Percentiles rank a stretch among this genome's conserved stretches.
Conservation (phyloP, 2,113 vertebrate species). For the Podilymbus podiceps region DNA sequence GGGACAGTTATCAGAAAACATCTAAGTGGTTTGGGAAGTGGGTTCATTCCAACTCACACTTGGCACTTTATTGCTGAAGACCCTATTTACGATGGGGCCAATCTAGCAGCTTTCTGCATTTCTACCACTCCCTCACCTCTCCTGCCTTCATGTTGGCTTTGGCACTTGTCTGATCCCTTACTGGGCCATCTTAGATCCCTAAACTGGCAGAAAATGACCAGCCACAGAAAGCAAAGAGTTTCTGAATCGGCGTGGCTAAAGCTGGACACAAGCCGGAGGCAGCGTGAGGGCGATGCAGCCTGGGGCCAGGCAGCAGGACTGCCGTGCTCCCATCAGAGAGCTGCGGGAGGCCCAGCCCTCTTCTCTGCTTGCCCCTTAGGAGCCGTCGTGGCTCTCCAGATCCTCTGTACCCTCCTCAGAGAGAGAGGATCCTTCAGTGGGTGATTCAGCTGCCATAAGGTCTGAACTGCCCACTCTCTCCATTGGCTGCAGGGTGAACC, state of each 20-base stretch:
- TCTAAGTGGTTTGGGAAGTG: constrained; percentile 38
- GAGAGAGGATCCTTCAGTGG: background rate
- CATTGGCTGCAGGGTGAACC: background rate
- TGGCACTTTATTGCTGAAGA: background rate
- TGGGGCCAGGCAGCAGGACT: background rate
- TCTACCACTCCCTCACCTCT: background rate
- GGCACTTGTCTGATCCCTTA: background rate
- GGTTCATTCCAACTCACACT: background rate
- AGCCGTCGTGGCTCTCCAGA: background rate
- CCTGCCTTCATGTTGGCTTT: background rate
- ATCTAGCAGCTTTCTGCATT: background rate
- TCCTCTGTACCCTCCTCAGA: background rate
- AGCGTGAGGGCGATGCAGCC: background rate
- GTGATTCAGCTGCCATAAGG: background rate
- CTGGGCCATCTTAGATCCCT: background rate
- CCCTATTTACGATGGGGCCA: background rate
- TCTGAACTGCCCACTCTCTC: background rate
- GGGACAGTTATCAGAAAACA: constrained; percentile 30
- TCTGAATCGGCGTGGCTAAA: background rate
- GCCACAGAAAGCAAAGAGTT: background rate
- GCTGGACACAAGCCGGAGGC: background rate
- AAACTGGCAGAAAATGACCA: background rate
- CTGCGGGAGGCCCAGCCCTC: background rate
- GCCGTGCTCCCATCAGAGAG: background rate
- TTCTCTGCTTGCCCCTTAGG: background rate